Conservation (phyloP, 2,888 invertebrate genomes). For the Leptura quadrifasciata region DNA sequence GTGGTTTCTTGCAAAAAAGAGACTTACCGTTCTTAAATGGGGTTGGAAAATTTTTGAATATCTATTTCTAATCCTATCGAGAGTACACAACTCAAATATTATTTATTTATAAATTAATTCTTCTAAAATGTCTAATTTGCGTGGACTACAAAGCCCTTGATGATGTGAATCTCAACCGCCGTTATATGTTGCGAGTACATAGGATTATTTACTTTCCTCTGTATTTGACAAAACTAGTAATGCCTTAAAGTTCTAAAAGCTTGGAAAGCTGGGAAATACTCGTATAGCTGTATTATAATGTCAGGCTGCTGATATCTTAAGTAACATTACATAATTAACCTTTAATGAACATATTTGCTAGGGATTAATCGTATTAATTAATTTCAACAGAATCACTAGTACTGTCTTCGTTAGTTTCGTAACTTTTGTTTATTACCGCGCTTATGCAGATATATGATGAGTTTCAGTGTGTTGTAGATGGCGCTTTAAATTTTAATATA, state of each 20-base stretch:
- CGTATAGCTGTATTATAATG: background rate
- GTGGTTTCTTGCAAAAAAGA: too few species aligned
- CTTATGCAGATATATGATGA: background rate
- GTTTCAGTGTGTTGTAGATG: background rate
- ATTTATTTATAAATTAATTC: too few species aligned
- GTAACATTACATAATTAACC: constrained; percentile 2
- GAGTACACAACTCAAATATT: too few species aligned
- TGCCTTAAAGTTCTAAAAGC: background rate
- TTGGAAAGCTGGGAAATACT: background rate
- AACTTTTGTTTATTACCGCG: background rate
- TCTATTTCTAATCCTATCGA: too few species aligned
- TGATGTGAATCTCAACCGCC: too few species aligned
- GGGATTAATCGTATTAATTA: background rate
- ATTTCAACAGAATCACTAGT: background rate
- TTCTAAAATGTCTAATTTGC: too few species aligned
- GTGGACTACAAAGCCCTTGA: too few species aligned
- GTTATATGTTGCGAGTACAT: background rate
- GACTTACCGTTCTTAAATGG: too few species aligned
- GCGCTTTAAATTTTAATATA: too few species aligned
- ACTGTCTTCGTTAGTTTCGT: background rate
- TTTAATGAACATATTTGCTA: constrained; percentile 1
- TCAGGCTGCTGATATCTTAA: background rate
- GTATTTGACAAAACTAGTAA: background rate
- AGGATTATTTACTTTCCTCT: background rate
- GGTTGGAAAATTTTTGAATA: too few species aligned